A percentile compares a stretch with the other conserved stretches of the same genome.
Evolutionary conservation across 2,797 vertebrate species (phyloP).

Genomic region (Mus minutoides): DNA sequence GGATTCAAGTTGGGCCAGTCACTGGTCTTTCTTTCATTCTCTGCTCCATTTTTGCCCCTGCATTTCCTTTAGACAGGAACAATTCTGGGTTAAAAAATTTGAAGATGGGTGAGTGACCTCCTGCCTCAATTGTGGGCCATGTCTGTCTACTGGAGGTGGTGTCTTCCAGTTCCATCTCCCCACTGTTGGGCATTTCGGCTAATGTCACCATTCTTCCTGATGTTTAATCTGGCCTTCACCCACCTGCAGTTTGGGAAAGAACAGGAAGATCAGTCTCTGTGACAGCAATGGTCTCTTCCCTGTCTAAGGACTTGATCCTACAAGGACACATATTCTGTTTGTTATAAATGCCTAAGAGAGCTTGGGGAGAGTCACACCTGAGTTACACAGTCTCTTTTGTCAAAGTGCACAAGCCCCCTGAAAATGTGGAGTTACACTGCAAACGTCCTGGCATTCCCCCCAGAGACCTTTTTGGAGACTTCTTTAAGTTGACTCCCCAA

Average conservation of each 20-base stretch:
- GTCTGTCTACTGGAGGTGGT: background rate
- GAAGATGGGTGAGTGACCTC: background rate
- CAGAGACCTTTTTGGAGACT: background rate
- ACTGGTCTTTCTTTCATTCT: background rate
- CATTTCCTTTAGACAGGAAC: background rate
- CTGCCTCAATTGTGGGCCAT: background rate
- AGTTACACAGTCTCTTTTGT: background rate
- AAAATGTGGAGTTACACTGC: background rate
- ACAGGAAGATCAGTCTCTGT: background rate
- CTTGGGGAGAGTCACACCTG: background rate
- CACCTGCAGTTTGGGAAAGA: background rate
- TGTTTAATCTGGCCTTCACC: background rate
- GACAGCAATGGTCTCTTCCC: background rate
- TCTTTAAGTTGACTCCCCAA: conserved; percentile 38
- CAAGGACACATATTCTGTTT: background rate
- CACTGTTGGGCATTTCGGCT: background rate
- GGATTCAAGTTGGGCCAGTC: background rate
- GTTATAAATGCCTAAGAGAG: background rate
- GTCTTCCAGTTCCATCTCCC: background rate
- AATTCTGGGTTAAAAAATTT: background rate
- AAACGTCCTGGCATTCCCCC: background rate
- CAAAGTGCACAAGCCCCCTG: background rate
- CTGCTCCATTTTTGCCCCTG: background rate
- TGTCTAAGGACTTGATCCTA: background rate
- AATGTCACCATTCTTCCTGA: background rate